A percentile compares a stretch with the other conserved stretches of the same genome.
Evolutionary conservation across 2,797 vertebrate genomes (phyloP).

Genomic region (Girardinus metallicus): DNA sequence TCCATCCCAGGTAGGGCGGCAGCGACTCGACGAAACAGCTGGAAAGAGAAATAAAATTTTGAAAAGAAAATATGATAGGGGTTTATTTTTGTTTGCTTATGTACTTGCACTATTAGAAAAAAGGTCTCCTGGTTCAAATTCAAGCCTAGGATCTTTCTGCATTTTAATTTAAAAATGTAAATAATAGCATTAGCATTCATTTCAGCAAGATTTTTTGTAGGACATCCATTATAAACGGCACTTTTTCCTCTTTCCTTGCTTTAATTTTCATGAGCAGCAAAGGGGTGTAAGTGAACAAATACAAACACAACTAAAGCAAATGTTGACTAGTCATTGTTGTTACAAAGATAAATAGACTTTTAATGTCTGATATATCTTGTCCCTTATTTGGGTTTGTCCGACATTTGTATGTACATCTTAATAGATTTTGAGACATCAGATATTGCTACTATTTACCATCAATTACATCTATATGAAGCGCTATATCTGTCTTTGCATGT

Average conservation of each 20-base stretch:
- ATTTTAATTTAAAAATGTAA: no score
- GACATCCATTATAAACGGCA: neutral
- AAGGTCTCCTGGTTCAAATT: neutral
- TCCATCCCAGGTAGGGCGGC: slow-evolving; percentile 95
- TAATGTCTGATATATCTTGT: neutral
- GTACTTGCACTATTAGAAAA: neutral
- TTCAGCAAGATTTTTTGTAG: neutral
- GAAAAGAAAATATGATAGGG: neutral
- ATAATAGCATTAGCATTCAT: neutral
- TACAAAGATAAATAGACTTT: neutral
- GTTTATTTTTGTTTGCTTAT: neutral
- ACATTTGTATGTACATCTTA: neutral
- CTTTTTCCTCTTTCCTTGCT: neutral
- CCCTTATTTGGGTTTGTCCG: neutral
- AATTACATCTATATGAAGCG: no score
- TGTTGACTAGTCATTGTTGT: neutral
- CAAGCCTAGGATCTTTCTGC: no score
- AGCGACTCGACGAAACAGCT: slow-evolving; percentile 94
- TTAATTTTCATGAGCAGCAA: neutral
- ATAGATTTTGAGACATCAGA: neutral
- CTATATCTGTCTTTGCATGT: neutral
- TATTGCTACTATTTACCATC: neutral
- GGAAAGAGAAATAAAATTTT: slow-evolving; percentile 15
- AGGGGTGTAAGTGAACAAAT: neutral
- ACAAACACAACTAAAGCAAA: neutral